These are phyloP conservation scores for Halcyon smyrnensis DNA, from an alignment of 2,797 vertebrate species.

Conservation along the genomic window DNA sequence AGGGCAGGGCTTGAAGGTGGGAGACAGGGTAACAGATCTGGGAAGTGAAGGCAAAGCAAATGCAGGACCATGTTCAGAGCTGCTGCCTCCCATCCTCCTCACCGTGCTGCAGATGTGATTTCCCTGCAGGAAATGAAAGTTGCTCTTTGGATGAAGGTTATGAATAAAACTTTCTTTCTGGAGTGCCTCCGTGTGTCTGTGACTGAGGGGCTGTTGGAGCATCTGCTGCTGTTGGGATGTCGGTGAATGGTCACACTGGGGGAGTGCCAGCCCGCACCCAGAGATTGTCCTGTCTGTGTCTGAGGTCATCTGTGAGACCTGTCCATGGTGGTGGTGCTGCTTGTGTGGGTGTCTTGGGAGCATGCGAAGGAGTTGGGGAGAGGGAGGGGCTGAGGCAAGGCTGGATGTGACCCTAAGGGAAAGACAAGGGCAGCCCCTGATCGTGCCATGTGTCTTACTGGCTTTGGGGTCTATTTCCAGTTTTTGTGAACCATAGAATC, in stretches of 20 bases:
- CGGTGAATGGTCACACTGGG: background rate
- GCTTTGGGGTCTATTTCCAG: background rate
- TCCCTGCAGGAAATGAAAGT: conserved; percentile 3
- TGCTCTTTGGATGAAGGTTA: background rate
- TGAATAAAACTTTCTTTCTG: conserved; percentile 16
- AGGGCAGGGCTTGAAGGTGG: background rate
- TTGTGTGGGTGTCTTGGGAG: background rate
- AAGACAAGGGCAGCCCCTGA: background rate
- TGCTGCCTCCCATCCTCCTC: background rate
- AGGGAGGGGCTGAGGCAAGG: background rate
- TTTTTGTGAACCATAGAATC: background rate
- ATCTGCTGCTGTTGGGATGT: background rate
- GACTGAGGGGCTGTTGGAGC: background rate
- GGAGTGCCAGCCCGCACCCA: background rate
- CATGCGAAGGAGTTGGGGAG: background rate
- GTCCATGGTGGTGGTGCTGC: no score
- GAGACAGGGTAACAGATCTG: background rate
- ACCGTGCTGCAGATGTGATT: background rate
- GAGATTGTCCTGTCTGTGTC: background rate
- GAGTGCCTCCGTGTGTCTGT: background rate
- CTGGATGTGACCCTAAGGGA: background rate
- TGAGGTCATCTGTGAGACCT: background rate
- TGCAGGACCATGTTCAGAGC: background rate
- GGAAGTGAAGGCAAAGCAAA: background rate
- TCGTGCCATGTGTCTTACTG: background rate